A percentile compares a stretch with the other conserved stretches of the same genome.
Conservation (phyloP, 2,797 vertebrate genomes). For the Anomalospiza imberbis region DNA sequence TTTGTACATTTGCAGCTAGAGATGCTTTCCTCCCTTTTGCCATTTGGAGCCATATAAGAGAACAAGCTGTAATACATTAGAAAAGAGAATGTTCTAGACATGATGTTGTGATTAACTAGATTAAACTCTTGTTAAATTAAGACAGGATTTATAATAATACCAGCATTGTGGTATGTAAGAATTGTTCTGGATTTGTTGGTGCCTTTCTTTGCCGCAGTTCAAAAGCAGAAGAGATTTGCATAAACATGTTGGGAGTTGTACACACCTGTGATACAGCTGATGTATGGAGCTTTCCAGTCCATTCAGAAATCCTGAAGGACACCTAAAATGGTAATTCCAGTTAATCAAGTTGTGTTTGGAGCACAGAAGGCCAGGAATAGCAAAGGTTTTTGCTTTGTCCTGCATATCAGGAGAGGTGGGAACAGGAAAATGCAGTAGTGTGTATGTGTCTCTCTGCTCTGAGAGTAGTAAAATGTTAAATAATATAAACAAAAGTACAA, state of each 20-base stretch:
- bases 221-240: background rate
- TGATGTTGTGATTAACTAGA: background rate
- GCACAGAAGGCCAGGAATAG: background rate
- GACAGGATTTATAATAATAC: background rate
- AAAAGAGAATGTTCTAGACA: background rate
- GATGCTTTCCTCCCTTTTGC: background rate
- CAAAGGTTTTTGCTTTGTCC: background rate
- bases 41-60: background rate
- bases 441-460: background rate
- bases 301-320: background rate
- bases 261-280: background rate
- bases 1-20: background rate
- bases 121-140: background rate
- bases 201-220: background rate
- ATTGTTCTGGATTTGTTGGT: background rate
- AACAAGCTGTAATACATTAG: background rate
- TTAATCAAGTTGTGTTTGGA: background rate
- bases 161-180: background rate
- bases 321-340: background rate
- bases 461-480: background rate
- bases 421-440: background rate
- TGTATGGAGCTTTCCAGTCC: background rate
- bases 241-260: background rate
- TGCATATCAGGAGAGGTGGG: background rate
- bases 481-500: background rate